Conservation (phyloP, 2,888 invertebrate species). For the Sphaerophoria rueppellii region DNA sequence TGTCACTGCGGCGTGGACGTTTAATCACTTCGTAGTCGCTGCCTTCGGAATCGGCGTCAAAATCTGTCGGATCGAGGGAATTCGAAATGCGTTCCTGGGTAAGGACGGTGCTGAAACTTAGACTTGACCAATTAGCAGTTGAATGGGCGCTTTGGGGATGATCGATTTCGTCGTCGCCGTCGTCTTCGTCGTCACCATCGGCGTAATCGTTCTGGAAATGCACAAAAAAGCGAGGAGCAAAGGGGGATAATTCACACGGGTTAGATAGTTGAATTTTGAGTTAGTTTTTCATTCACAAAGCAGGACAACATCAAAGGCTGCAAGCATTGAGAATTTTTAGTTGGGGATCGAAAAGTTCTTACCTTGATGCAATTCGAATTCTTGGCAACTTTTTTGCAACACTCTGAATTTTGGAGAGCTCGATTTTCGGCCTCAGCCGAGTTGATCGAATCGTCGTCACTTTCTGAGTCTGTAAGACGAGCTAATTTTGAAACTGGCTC, state of each 20-base stretch:
- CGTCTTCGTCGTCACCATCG: constrained; percentile 79
- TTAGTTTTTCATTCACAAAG: constrained; percentile 50
- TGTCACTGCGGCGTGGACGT: constrained; percentile 69
- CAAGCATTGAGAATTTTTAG: background rate
- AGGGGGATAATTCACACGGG: constrained; percentile 12
- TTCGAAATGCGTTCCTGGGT: constrained; percentile 71
- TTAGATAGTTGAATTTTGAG: constrained; percentile 38
- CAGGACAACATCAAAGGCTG: constrained; percentile 9
- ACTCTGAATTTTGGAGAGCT: constrained; percentile 42
- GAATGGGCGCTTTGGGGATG: constrained; percentile 74
- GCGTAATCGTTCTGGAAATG: constrained; percentile 76
- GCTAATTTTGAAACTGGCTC: constrained; percentile 86
- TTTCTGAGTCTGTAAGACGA: constrained; percentile 83
- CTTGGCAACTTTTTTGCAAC: constrained; percentile 50
- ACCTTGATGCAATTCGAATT: constrained; percentile 64
- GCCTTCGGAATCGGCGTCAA: constrained; percentile 85
- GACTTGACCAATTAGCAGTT: constrained; percentile 76
- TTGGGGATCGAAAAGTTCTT: background rate
- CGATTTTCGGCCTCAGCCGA: constrained; percentile 47
- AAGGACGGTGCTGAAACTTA: constrained; percentile 74
- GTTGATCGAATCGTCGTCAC: constrained; percentile 64
- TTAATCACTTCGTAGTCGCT: constrained; percentile 82
- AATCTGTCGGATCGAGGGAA: constrained; percentile 81
- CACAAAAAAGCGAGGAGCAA: constrained; percentile 17
- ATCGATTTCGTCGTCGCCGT: constrained; percentile 78